Percentiles rank a stretch among this genome's conserved stretches.
Conservation (phyloP, 2,888 invertebrate genomes). For the Steromphala cineraria region DNA sequence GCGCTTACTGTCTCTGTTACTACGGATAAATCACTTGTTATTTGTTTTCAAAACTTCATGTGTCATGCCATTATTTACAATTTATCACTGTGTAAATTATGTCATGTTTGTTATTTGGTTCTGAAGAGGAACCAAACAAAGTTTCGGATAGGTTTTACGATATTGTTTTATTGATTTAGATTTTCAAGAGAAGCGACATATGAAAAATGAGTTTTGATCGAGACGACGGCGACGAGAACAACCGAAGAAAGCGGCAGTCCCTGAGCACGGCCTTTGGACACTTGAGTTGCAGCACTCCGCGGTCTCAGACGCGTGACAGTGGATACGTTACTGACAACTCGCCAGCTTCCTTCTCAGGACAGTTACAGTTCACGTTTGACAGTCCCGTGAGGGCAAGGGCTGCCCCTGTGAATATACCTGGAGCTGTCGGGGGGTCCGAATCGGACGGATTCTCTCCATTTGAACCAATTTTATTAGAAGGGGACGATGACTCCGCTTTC, state of each 20-base stretch:
- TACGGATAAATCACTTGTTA: no score
- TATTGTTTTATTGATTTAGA: no score
- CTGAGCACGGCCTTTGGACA: neutral
- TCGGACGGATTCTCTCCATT: constrained; percentile 18
- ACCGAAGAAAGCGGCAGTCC: neutral
- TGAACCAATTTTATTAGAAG: constrained; percentile 21
- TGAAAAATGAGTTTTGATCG: neutral
- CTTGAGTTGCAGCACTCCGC: constrained; percentile 15
- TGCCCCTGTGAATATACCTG: neutral
- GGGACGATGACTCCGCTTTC: constrained; percentile 31
- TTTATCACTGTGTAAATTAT: no score
- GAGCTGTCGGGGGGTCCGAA: constrained; percentile 17
- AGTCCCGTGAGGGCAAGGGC: constrained; percentile 17
- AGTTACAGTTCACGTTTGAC: constrained; percentile 56
- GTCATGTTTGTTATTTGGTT: no score
- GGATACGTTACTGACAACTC: constrained; percentile 65
- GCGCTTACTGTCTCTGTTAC: no score
- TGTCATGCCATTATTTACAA: no score
- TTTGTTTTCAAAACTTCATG: no score
- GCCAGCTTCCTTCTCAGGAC: constrained; percentile 47
- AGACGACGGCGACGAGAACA: neutral
- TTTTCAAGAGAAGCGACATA: neutral
- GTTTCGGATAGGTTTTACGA: no score
- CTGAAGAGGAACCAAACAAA: no score
- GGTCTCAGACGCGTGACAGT: constrained; percentile 57